Base-by-base conservation (phyloP, 2,888 invertebrate genomes). In the Clanis bilineata region DNA sequence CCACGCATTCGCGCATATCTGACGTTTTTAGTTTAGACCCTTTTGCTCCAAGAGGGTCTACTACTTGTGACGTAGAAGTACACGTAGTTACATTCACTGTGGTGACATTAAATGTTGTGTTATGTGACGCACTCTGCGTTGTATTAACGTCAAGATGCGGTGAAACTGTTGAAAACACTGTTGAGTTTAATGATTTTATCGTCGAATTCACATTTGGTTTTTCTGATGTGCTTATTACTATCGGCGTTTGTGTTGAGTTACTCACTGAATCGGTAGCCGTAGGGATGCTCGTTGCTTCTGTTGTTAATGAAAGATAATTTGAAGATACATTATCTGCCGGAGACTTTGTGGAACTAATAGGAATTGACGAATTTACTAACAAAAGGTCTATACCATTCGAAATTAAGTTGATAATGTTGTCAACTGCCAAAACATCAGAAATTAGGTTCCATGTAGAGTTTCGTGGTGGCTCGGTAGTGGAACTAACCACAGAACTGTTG, bases 31-130 rank as follows among this genome's bases (percentile, higher is more conserved):
- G 56, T 5, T 73, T 70, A 3, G 83, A 75, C 0, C 90, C 90
- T 65, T 80, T 85, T 1, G 81, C 71, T 2, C 41, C 68, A 22
- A 90, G 45, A 1, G 91, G 90, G 68, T 91, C 91, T 0, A 79
- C 79, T 6, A 71, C 64, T 2, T 73, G 71, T 0, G 77, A 64
- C 18, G 67, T 69, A 9, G 62, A 61, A 25, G 66, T 81, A 66
- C 85, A 84, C 0, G 72, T 65, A 58, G 87, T 77, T 23, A 70
- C 68, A 45, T 79, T 83, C 0, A 73, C 68, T 28, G 61, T 68
- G 7, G 74, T 72, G 0, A 69, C 63, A 12, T 72, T 73, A 0
- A 69, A 45, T 28, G 71, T 72, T 39, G 58, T 58, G 43, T 57
- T 59, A 0, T 54, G 64, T 41, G 47, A 7, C 44, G 25, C 38